Evolutionary conservation across 2,888 invertebrate genomes (phyloP).

Genomic region (Yponomeuta sedellus): DNA sequence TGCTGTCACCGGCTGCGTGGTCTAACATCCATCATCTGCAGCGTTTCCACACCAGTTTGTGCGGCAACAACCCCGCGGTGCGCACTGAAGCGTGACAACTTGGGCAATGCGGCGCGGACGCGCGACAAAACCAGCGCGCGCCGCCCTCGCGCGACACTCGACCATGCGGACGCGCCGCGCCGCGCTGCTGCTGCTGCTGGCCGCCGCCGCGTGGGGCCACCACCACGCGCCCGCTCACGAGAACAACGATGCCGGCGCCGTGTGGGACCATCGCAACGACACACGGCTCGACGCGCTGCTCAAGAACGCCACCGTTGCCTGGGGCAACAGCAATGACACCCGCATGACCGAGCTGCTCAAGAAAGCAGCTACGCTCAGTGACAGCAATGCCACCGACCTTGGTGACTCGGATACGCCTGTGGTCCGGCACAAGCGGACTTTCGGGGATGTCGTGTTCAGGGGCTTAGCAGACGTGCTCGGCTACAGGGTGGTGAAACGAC

Average conservation of each 20-base stretch:
- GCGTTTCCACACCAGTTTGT: not conserved
- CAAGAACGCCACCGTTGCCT: not conserved
- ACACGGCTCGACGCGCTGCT: slow-evolving; percentile 7
- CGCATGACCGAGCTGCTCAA: slow-evolving; percentile 19
- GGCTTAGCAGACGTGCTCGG: slow-evolving; percentile 71
- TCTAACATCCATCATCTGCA: not conserved
- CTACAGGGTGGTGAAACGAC: slow-evolving; percentile 57
- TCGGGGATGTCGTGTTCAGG: slow-evolving; percentile 68
- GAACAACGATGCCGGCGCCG: not conserved
- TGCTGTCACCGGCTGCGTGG: no score
- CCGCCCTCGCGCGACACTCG: slow-evolving; percentile 55
- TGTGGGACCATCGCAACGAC: not conserved
- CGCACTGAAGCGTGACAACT: slow-evolving; percentile 13
- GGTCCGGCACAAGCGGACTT: slow-evolving; percentile 67
- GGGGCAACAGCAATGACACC: slow-evolving; percentile 20
- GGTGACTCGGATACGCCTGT: slow-evolving; percentile 52
- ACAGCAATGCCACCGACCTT: slow-evolving; percentile 20
- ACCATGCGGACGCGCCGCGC: slow-evolving; percentile 58
- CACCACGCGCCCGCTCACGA: slow-evolving; percentile 20
- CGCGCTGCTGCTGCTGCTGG: slow-evolving; percentile 35
- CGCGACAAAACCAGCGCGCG: slow-evolving; percentile 56
- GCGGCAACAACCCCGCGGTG: slow-evolving; percentile 5
- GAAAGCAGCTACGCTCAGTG: slow-evolving; percentile 34
- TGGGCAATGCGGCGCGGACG: not conserved
- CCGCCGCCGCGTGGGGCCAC: slow-evolving; percentile 26